phyloP scores from a whole-genome alignment of 2,113 vertebrate species.

The Mohoua ochrocephala region DNA sequence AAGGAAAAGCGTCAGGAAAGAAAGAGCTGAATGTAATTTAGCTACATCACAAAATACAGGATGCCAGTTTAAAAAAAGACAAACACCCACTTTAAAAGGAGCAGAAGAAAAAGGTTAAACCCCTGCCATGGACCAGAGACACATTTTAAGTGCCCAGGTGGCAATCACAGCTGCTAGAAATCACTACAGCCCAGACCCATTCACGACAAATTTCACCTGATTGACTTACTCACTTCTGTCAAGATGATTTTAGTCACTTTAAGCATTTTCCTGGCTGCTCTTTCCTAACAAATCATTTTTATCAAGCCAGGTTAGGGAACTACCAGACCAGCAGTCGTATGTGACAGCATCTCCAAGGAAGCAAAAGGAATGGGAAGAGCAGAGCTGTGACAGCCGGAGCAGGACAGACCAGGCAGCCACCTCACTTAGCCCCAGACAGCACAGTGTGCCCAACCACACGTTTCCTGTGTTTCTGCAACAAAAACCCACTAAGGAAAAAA shows the following conservation, averaged over 20 bases:
- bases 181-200: accelerated
- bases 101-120: neutral
- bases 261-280: neutral
- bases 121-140: neutral
- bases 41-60: neutral
- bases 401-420: accelerated
- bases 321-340: neutral
- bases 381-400: neutral
- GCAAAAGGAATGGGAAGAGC: neutral
- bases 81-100: neutral
- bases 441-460: accelerated
- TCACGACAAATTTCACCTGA: neutral
- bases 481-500: neutral
- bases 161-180: neutral
- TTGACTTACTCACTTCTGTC: neutral
- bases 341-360: neutral
- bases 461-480: neutral
- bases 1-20: neutral
- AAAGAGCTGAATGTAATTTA: neutral
- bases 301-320: neutral
- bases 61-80: neutral
- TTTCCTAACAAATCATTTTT: neutral
- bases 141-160: neutral
- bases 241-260: neutral
- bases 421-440: neutral